phyloP scores from a whole-genome alignment of 2,888 invertebrate species.

The Eupithecia vulgata region DNA sequence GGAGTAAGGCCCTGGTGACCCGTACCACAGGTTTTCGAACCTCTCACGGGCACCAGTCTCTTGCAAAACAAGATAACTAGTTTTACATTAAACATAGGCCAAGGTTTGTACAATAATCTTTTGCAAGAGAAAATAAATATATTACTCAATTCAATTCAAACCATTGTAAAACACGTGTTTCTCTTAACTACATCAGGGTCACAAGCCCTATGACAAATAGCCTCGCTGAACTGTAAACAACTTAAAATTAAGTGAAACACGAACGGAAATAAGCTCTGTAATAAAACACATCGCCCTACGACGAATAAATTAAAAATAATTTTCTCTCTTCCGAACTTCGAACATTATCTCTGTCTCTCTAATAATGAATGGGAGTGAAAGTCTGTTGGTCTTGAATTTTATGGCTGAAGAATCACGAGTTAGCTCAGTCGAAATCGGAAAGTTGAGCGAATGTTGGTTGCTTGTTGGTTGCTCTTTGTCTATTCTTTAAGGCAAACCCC shows the following conservation, averaged over 20 bases:
- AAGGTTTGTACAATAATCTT: too few species aligned
- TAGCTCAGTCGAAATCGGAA: background rate
- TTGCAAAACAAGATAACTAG: too few species aligned
- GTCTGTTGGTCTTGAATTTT: background rate
- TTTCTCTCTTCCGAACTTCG: constrained; percentile 10
- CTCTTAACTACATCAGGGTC: background rate
- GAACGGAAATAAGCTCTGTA: constrained; percentile 12
- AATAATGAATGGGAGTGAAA: constrained; percentile 1
- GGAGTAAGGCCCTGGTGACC: too few species aligned
- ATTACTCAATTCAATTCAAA: too few species aligned
- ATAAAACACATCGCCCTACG: constrained; percentile 17
- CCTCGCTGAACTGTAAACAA: constrained; percentile 10
- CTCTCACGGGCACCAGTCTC: too few species aligned
- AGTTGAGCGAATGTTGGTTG: background rate
- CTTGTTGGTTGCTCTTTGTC: background rate
- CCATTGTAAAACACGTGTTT: background rate
- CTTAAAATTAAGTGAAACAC: constrained; percentile 18
- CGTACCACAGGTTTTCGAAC: too few species aligned
- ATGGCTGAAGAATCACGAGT: background rate
- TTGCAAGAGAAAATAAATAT: too few species aligned
- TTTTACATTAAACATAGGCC: too few species aligned
- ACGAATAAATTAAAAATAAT: constrained; percentile 34
- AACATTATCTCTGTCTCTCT: constrained; percentile 29
- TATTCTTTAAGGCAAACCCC: too few species aligned
- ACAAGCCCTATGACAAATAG: constrained; percentile 4